Conservation (phyloP, 2,888 invertebrate species). For the Drosophila paracracens region DNA sequence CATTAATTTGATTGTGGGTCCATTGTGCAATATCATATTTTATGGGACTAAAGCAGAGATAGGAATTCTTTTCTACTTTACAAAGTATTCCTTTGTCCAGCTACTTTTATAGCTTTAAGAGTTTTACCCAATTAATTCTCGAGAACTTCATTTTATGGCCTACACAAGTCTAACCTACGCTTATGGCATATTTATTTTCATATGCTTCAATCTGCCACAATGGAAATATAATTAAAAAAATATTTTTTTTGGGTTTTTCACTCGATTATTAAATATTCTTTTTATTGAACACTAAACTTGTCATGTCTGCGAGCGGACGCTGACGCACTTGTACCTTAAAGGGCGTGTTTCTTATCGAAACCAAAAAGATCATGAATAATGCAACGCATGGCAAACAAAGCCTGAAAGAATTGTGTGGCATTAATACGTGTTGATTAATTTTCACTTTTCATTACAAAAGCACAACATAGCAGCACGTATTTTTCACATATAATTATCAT, state of each 20-base stretch:
- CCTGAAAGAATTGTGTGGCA: not conserved
- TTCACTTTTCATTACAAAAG: slow-evolving; percentile 61
- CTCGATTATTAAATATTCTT: slow-evolving; percentile 18
- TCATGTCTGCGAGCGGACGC: slow-evolving; percentile 15
- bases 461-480: slow-evolving; percentile 35
- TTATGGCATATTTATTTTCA: slow-evolving; percentile 60
- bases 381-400: slow-evolving; percentile 33
- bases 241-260: slow-evolving; percentile 62
- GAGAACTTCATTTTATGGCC: slow-evolving; percentile 36
- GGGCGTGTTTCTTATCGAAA: slow-evolving; percentile 38
- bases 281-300: slow-evolving; percentile 24
- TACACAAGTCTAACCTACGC: slow-evolving; percentile 49
- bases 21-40: slow-evolving; percentile 31
- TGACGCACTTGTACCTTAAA: slow-evolving; percentile 60
- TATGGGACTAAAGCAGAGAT: slow-evolving; percentile 8
- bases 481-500: slow-evolving; percentile 1
- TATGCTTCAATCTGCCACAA: not conserved
- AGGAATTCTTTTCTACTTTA: slow-evolving; percentile 9
- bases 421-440: slow-evolving; percentile 30
- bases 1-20: slow-evolving; percentile 21
- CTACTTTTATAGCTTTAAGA: slow-evolving; percentile 3
- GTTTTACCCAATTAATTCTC: slow-evolving; percentile 7
- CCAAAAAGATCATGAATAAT: slow-evolving; percentile 59
- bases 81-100: slow-evolving; percentile 29
- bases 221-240: slow-evolving; percentile 52